These are phyloP conservation scores for Tachyglossus aculeatus DNA, from an alignment of 2,797 vertebrate genomes.

Conservation along the genomic window DNA sequence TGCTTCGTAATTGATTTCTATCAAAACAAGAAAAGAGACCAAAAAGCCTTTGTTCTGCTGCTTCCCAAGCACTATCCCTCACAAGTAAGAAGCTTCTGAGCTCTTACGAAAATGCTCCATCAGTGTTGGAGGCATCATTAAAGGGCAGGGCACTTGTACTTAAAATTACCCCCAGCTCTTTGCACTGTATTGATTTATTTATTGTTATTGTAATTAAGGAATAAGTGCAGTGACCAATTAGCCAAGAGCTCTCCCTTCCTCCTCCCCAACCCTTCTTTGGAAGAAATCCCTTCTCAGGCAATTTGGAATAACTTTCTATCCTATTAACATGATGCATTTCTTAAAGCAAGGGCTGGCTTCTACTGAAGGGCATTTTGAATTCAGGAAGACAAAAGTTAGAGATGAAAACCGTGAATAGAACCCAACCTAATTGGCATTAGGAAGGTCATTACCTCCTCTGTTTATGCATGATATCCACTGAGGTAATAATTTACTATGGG, in stretches of 20 bases:
- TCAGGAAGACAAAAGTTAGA: too few species aligned
- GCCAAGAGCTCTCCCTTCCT: constrained; percentile 12
- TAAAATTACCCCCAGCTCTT: neutral
- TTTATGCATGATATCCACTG: too few species aligned
- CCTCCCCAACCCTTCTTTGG: neutral
- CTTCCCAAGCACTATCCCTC: constrained; percentile 54
- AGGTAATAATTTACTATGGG: too few species aligned
- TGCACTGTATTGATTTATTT: neutral
- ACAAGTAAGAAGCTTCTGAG: constrained; percentile 45
- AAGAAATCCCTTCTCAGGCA: constrained; percentile 37
- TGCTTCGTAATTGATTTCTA: constrained; percentile 47
- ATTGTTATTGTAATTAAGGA: constrained; percentile 23
- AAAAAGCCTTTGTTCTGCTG: neutral
- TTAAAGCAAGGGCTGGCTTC: too few species aligned
- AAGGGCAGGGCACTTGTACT: constrained; percentile 17
- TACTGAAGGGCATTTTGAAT: too few species aligned
- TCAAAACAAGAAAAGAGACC: constrained; percentile 33
- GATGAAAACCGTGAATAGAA: too few species aligned
- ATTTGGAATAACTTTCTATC: constrained; percentile 24
- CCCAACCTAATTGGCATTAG: too few species aligned
- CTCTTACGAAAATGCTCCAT: constrained; percentile 56
- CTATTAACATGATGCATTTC: constrained; percentile 51
- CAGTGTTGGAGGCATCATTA: constrained; percentile 60
- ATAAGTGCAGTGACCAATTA: constrained; percentile 42
- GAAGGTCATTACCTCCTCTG: too few species aligned